Percentiles rank a stretch among this genome's conserved stretches.
phyloP scores from a whole-genome alignment of 2,797 vertebrate species.

The Eleutherodactylus coqui region DNA sequence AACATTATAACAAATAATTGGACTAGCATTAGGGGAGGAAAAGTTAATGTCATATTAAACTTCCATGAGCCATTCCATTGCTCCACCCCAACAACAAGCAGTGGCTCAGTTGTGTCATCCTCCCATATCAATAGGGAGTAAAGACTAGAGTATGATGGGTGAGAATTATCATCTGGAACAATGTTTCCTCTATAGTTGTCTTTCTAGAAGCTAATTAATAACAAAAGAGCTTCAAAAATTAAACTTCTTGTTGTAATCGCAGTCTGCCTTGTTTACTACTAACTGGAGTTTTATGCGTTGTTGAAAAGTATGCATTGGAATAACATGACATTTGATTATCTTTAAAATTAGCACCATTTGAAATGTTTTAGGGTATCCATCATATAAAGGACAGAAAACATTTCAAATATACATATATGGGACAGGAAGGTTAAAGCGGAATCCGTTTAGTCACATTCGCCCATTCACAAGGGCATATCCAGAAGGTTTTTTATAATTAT shows the following conservation, averaged over 20 bases:
- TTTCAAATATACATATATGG: not conserved
- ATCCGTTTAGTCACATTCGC: not conserved
- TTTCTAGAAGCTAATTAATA: too few relatives aligned
- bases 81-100: too few relatives aligned
- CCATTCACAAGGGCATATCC: not conserved
- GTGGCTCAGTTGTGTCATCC: too few relatives aligned
- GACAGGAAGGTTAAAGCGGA: not conserved
- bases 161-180: too few relatives aligned
- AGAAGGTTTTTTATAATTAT: constrained; percentile 5
- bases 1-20: too few relatives aligned
- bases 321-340: not conserved
- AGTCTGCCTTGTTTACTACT: not conserved
- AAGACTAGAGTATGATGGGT: too few relatives aligned
- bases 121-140: too few relatives aligned
- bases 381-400: not conserved
- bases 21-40: too few relatives aligned
- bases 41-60: too few relatives aligned
- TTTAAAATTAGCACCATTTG: not conserved
- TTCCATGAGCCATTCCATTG: too few relatives aligned
- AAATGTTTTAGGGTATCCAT: not conserved
- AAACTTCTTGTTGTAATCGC: too few relatives aligned
- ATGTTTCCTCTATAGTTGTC: too few relatives aligned
- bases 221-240: not conserved
- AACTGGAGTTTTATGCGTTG: not conserved
- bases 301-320: not conserved